A percentile compares a stretch with the other conserved stretches of the same genome.
Evolutionary conservation across 2,797 vertebrate species (phyloP).

Genomic region (Poeciliopsis gracilis): DNA sequence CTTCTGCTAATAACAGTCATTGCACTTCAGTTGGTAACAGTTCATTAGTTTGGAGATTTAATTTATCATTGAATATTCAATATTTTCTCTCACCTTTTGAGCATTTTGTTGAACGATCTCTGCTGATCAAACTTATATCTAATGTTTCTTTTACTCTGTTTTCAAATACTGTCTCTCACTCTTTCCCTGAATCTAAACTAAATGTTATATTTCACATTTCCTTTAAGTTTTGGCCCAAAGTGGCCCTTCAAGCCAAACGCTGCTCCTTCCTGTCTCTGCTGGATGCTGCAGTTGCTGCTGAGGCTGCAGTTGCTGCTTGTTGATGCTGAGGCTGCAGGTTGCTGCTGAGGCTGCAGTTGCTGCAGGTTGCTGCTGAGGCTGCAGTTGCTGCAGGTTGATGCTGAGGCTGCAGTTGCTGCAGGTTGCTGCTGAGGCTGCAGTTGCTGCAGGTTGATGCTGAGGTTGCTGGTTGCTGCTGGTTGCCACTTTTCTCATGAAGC

Average conservation of each 20-base stretch:
- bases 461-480: not conserved
- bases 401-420: no score
- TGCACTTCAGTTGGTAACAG: not conserved
- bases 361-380: no score
- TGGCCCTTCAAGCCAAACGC: not conserved
- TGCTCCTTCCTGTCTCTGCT: not conserved
- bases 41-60: not conserved
- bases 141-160: not conserved
- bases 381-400: no score
- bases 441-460: no score
- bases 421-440: no score
- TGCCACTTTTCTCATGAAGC: not conserved
- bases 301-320: no score
- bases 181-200: not conserved
- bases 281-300: no score
- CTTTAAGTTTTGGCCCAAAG: not conserved
- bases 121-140: not conserved
- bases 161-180: not conserved
- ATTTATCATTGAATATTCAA: not conserved
- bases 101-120: not conserved
- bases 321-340: rapidly evolving
- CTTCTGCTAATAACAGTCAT: not conserved
- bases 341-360: no score
- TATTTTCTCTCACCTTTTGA: not conserved
- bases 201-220: not conserved